Percentiles rank a stretch among this genome's conserved stretches.
phyloP scores from a whole-genome alignment of 2,113 vertebrate genomes.

The Silurus meridionalis region DNA sequence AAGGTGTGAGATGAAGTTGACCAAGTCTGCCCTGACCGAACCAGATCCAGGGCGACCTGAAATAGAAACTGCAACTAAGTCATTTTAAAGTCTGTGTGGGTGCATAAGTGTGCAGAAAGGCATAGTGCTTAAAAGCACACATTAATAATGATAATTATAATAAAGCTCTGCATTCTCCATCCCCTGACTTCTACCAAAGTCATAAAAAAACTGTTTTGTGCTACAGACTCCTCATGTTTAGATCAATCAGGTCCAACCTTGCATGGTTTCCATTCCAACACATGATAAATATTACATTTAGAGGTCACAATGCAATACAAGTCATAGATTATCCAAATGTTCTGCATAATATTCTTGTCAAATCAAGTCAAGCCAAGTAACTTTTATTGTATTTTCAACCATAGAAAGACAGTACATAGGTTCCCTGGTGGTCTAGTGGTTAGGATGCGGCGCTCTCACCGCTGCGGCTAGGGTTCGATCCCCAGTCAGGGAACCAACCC shows the following conservation, averaged over 20 bases:
- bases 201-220: neutral
- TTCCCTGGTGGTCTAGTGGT: too few species aligned
- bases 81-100: neutral
- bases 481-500: too few species aligned
- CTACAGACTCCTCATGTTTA: neutral
- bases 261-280: neutral
- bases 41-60: neutral
- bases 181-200: neutral
- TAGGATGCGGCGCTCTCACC: too few species aligned
- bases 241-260: neutral
- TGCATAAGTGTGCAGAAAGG: neutral
- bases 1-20: neutral
- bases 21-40: neutral
- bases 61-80: neutral
- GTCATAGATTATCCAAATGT: too few species aligned
- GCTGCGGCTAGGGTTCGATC: too few species aligned
- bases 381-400: too few species aligned
- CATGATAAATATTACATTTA: too few species aligned
- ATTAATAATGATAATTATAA: neutral
- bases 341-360: too few species aligned
- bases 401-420: too few species aligned
- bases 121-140: neutral
- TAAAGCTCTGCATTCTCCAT: neutral
- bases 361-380: too few species aligned
- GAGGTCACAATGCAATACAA: too few species aligned